Evolutionary conservation across 2,113 vertebrate species (phyloP), one percentile per base, ranked within the genome.

Genomic region (Aspidoscelis tigris): DNA sequence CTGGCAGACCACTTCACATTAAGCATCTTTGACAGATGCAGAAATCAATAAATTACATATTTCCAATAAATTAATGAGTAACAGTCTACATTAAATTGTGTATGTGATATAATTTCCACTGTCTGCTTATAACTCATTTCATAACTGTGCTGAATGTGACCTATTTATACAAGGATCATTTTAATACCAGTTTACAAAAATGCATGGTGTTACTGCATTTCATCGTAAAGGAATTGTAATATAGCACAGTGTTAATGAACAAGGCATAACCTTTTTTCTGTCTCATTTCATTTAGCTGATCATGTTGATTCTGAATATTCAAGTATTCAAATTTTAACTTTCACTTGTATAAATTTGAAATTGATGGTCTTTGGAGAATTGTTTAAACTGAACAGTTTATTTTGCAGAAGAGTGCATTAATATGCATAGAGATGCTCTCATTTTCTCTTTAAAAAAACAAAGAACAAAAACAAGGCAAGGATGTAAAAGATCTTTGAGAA

Each of bases 401-500:
- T 91, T 87, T 55, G 50, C 53, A 72, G 12, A 69, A 2, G 43
- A 16, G 22, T 82, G 64, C 20, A 82, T 90, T 84, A 89, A 86
- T 69, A 86, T 76, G 84, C 0, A 44, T 88, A 65, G 76, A 16
- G 87, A 79, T 55, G 1, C 7, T 76, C 78, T 87, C 39, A 24
- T 1, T 68, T 70, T 74, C 61, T 81, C 9, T 55, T 1, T 2
- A 61, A 14, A 61, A 61, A 16, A 3, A 64, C 78, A 86, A 79
- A 50, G 86, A 44, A 4, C 3, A 47, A 74, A 66, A 80, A 33
- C 84, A 84, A 76, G 18, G 41, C 1, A 20, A 26, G 84, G 83
- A 81, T 66, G 11, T 78, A 81, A 83, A 26, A 12, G 26, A 53
- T 86, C 58, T 84, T 78, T 82, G 0, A 1, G 44, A 64, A 50